Conservation (phyloP, 2,797 vertebrate genomes). For the Accipiter superciliosus region DNA sequence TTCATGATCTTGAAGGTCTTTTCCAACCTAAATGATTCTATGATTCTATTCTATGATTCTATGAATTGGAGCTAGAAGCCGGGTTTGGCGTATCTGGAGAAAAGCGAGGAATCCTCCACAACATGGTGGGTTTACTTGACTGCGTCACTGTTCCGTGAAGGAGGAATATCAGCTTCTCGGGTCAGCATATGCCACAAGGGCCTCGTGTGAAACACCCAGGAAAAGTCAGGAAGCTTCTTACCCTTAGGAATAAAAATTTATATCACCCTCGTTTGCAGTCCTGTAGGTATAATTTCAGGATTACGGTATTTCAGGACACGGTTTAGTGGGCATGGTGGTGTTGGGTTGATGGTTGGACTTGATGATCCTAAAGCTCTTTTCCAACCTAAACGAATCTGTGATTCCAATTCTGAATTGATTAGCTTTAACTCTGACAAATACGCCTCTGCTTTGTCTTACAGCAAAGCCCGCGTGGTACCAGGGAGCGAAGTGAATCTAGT, state of each 20-base stretch:
- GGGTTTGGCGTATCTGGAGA: not conserved
- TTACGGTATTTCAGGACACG: no score
- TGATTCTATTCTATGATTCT: no score
- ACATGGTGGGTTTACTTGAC: not conserved
- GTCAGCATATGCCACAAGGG: not conserved
- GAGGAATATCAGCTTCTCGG: not conserved
- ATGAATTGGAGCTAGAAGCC: not conserved
- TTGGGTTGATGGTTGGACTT: no score
- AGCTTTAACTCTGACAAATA: not conserved
- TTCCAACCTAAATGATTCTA: no score
- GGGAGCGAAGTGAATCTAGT: not conserved
- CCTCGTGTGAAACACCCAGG: not conserved
- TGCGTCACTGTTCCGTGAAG: not conserved
- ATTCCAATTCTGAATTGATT: not conserved
- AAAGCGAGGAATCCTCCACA: not conserved
- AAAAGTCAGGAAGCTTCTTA: not conserved
- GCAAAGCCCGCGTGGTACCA: not conserved
- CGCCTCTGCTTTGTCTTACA: not conserved
- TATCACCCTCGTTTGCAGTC: not conserved
- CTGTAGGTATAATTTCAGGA: not conserved
- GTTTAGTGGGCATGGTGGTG: no score
- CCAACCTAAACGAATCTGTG: no score
- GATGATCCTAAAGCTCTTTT: no score
- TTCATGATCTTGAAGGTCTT: no score
- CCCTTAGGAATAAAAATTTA: not conserved